These are phyloP conservation scores for Drosophila carrolli DNA, from an alignment of 1,140 invertebrate species.

Conservation along the genomic window DNA sequence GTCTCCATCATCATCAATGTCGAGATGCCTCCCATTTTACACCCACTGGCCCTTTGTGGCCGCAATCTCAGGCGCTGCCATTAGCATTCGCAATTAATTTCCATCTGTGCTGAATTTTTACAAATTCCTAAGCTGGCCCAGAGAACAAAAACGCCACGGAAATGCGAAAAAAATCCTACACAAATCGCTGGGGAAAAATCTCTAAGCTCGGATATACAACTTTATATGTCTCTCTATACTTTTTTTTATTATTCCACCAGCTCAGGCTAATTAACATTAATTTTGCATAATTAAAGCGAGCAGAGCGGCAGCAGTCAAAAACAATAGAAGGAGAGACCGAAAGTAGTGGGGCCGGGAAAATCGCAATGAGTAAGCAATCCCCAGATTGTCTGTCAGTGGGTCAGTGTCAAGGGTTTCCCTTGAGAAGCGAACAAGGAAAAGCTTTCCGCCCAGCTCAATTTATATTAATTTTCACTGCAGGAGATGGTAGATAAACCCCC, in stretches of 20 bases:
- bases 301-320: slow-evolving; percentile 36
- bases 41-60: slow-evolving; percentile 25
- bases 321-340: slow-evolving; percentile 36
- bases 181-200: slow-evolving; percentile 40
- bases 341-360: slow-evolving; percentile 1
- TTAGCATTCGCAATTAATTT: slow-evolving; percentile 76
- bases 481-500: slow-evolving; percentile 17
- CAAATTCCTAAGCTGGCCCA: slow-evolving; percentile 49
- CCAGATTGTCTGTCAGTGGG: slow-evolving; percentile 30
- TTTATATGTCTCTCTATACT: slow-evolving; percentile 22
- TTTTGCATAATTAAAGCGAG: slow-evolving; percentile 77
- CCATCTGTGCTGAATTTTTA: slow-evolving; percentile 62
- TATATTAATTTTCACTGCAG: slow-evolving; percentile 38
- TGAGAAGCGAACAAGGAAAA: slow-evolving; percentile 25
- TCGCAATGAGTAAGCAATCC: slow-evolving; percentile 3
- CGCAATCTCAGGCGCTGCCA: slow-evolving; percentile 47
- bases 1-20: slow-evolving; percentile 55
- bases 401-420: slow-evolving; percentile 42
- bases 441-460: slow-evolving; percentile 31
- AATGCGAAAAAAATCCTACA: slow-evolving; percentile 36
- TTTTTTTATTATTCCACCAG: slow-evolving; percentile 56
- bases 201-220: slow-evolving; percentile 25
- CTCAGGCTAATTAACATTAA: slow-evolving; percentile 80
- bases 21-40: slow-evolving; percentile 20
- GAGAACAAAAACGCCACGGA: slow-evolving; percentile 27